Percentiles rank a stretch among this genome's conserved stretches.
Conservation (phyloP, 2,888 invertebrate species). For the Adela reaumurella region DNA sequence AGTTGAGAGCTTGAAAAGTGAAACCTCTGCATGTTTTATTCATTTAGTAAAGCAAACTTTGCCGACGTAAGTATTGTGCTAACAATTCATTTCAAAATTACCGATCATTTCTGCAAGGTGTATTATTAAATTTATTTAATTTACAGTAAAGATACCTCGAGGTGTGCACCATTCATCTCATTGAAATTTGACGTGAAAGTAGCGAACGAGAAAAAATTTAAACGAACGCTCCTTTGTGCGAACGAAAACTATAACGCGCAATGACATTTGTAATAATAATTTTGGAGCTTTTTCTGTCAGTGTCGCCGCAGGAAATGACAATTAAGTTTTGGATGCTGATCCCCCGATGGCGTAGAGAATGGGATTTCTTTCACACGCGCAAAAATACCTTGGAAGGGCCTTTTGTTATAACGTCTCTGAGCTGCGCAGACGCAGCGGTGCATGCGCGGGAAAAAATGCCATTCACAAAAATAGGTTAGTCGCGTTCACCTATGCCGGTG, state of each 20-base stretch:
- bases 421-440: conserved; percentile 22
- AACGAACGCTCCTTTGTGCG: background rate
- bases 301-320: conserved; percentile 54
- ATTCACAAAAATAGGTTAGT: conserved; percentile 55
- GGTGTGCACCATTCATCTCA: background rate
- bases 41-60: no score
- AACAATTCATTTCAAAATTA: background rate
- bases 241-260: background rate
- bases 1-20: no score
- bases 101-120: background rate
- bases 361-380: conserved; percentile 47
- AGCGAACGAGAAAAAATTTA: background rate
- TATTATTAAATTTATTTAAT: background rate
- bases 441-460: conserved; percentile 38
- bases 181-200: background rate
- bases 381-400: conserved; percentile 43
- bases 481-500: conserved; percentile 15
- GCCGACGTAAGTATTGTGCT: background rate
- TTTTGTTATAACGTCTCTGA: conserved; percentile 22
- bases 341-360: conserved; percentile 41
- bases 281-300: background rate
- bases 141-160: background rate
- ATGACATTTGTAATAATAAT: background rate
- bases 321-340: conserved; percentile 46
- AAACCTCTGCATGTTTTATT: no score